A percentile compares a stretch with the other conserved stretches of the same genome.
phyloP scores from a whole-genome alignment of 2,797 vertebrate genomes.

The Megalops cyprinoides region DNA sequence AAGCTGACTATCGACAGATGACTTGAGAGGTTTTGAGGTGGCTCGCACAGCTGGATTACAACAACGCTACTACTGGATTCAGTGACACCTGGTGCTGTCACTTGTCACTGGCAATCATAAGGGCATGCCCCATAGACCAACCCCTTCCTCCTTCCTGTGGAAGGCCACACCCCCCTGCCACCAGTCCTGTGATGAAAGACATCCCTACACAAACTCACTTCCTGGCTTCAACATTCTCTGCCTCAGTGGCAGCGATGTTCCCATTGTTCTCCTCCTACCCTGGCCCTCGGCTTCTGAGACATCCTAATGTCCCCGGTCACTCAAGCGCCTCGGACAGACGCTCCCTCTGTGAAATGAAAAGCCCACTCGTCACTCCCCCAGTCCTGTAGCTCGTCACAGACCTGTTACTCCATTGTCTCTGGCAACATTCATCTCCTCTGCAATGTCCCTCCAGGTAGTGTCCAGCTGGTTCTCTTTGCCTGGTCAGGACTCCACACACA shows the following conservation, averaged over 20 bases:
- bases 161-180: no score
- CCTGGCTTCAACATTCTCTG: neutral
- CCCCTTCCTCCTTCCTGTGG: no score
- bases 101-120: neutral
- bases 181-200: no score
- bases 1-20: no score
- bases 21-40: no score
- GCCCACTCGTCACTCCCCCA: neutral
- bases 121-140: neutral
- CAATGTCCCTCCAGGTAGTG: constrained; percentile 56
- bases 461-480: constrained; percentile 58
- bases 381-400: constrained; percentile 56
- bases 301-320: neutral
- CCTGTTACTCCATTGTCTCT: constrained; percentile 54
- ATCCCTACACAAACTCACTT: no score
- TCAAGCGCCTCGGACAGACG: neutral
- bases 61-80: no score
- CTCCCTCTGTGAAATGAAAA: neutral
- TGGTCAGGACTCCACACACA: constrained; percentile 32
- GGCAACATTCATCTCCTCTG: constrained; percentile 55
- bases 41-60: no score
- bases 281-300: neutral
- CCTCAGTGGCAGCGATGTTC: constrained; percentile 45
- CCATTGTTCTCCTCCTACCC: constrained; percentile 14
- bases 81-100: neutral